phyloP scores from a whole-genome alignment of 1,140 invertebrate genomes.

The Parasteatoda tepidariorum region DNA sequence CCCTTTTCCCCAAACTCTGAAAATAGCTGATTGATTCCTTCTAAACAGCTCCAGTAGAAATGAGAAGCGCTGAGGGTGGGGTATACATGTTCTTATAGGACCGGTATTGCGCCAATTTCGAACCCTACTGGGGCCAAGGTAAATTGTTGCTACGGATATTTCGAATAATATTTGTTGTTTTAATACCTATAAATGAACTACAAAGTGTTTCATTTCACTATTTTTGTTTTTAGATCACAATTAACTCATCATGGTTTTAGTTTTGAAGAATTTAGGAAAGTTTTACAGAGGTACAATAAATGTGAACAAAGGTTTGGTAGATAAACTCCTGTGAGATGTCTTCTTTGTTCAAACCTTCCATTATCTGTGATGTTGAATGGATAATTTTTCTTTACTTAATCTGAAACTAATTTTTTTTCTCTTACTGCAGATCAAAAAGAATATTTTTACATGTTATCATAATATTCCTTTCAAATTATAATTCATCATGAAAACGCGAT shows the following conservation, averaged over 20 bases:
- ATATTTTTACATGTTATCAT: slow-evolving; percentile 49
- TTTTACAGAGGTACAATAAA: slow-evolving; percentile 20
- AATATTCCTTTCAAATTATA: neutral
- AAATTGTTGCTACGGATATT: too few relatives aligned
- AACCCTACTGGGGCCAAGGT: too few relatives aligned
- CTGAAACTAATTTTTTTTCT: slow-evolving; percentile 13
- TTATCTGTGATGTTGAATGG: slow-evolving; percentile 44
- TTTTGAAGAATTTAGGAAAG: slow-evolving; percentile 27
- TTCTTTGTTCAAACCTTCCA: slow-evolving; percentile 37
- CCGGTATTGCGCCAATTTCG: too few relatives aligned
- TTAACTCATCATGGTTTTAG: slow-evolving; percentile 33
- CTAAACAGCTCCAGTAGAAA: too few relatives aligned
- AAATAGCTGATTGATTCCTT: too few relatives aligned
- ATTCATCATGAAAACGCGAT: slow-evolving; percentile 8
- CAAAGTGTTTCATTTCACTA: too few relatives aligned
- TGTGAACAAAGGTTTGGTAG: slow-evolving; percentile 58
- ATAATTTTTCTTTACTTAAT: slow-evolving; percentile 41
- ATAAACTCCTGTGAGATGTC: slow-evolving; percentile 15
- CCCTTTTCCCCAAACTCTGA: too few relatives aligned
- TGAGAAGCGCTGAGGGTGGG: too few relatives aligned
- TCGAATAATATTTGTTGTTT: too few relatives aligned
- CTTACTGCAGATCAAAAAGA: slow-evolving; percentile 5
- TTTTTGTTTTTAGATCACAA: slow-evolving; percentile 20
- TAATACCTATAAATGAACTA: too few relatives aligned
- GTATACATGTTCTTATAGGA: too few relatives aligned